A percentile compares a stretch with the other conserved stretches of the same genome.
These are phyloP conservation scores for Palaemon carinicauda DNA, from an alignment of 1,140 invertebrate species.

Conservation along the genomic window DNA sequence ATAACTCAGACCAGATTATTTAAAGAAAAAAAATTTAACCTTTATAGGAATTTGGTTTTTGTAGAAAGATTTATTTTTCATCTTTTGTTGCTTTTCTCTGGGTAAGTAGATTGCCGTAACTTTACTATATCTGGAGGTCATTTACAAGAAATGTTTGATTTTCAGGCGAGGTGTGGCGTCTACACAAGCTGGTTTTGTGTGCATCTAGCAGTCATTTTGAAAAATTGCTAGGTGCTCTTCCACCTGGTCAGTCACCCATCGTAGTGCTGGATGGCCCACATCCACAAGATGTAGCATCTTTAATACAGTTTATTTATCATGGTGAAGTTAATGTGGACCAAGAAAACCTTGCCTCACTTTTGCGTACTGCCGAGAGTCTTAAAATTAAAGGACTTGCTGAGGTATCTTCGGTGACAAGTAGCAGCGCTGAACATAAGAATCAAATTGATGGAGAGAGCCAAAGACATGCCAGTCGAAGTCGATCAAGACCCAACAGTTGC, in stretches of 20 bases:
- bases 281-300: slow-evolving; percentile 88
- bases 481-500: slow-evolving; percentile 20
- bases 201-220: slow-evolving; percentile 59
- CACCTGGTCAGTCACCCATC: slow-evolving; percentile 77
- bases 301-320: slow-evolving; percentile 92
- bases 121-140: neutral
- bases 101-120: neutral
- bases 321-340: slow-evolving; percentile 92
- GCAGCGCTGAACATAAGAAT: slow-evolving; percentile 23
- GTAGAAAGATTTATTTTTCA: neutral
- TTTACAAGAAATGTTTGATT: neutral
- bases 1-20: too few relatives aligned
- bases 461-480: slow-evolving; percentile 15
- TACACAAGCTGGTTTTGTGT: slow-evolving; percentile 57
- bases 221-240: slow-evolving; percentile 41
- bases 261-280: slow-evolving; percentile 91
- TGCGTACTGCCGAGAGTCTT: slow-evolving; percentile 81
- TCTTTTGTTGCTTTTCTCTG: too few relatives aligned
- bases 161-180: slow-evolving; percentile 57
- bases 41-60: neutral
- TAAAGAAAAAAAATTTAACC: neutral
- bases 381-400: slow-evolving; percentile 89
- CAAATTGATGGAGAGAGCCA: slow-evolving; percentile 27
- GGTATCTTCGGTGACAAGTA: slow-evolving; percentile 68
- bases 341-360: slow-evolving; percentile 84